Percentiles rank a stretch among this genome's conserved stretches.
Evolutionary conservation across 53 echinoderm and acorn worm genomes (phyloP).

Genomic region (Arbacia lixula): DNA sequence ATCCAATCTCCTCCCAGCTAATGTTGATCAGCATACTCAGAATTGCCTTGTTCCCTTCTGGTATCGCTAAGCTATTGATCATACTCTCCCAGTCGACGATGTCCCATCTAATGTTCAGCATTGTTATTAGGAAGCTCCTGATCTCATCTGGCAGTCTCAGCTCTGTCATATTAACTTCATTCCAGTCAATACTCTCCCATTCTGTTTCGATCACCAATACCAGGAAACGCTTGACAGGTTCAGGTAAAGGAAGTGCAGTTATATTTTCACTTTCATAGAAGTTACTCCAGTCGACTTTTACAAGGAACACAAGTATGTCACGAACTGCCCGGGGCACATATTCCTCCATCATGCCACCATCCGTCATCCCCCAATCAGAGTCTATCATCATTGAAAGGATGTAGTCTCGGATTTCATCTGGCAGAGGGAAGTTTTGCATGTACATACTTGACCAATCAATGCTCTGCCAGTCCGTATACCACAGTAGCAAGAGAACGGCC

Average conservation of each 20-base stretch:
- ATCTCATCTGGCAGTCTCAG: neutral
- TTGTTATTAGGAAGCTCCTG: neutral
- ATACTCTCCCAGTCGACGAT: neutral
- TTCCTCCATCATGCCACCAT: no score
- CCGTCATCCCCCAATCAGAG: neutral
- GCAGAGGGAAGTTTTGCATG: neutral
- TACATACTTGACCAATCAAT: neutral
- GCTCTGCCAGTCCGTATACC: neutral
- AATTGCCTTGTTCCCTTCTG: neutral
- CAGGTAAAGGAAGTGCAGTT: neutral
- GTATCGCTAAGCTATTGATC: neutral
- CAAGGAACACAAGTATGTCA: neutral
- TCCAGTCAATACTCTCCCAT: slow-evolving; percentile 1
- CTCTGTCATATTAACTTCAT: neutral
- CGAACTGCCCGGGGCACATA: neutral
- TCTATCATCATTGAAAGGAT: neutral
- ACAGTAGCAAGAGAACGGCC: neutral
- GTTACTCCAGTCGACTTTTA: neutral
- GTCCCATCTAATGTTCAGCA: neutral
- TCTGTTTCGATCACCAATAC: neutral
- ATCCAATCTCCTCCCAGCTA: neutral
- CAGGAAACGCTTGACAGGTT: neutral
- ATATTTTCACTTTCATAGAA: neutral
- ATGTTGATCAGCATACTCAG: neutral
- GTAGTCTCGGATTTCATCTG: neutral